These are phyloP conservation scores for Caenorhabditis sulstoni DNA, from an alignment of 2,888 invertebrate species.

Conservation along the genomic window DNA sequence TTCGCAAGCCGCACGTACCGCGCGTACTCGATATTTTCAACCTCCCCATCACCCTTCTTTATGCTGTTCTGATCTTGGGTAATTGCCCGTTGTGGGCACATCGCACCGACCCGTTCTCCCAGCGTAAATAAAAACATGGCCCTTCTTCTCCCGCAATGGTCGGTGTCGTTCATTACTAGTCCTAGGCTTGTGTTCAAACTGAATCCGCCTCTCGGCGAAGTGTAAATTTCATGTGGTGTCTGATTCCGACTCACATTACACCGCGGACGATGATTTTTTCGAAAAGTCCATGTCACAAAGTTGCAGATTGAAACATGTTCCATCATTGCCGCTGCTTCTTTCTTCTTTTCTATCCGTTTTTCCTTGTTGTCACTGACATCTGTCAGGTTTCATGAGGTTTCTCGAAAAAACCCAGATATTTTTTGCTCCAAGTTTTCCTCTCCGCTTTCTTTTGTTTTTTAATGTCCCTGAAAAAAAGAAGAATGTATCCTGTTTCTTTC, in stretches of 20 bases:
- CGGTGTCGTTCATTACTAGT: conserved; percentile 3
- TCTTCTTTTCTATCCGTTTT: conserved; percentile 18
- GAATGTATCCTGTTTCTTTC: conserved; percentile 2
- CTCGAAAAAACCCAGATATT: conserved; percentile 28
- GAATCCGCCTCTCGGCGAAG: conserved; percentile 15
- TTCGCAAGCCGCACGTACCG: conserved; percentile 37
- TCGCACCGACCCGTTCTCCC: no score
- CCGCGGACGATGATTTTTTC: not conserved
- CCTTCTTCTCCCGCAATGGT: not conserved
- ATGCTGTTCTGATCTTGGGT: conserved; percentile 3
- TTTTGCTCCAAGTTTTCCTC: not conserved
- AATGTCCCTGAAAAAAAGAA: not conserved
- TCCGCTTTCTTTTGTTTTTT: conserved; percentile 14
- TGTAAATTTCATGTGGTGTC: conserved; percentile 33
- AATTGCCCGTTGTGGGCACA: not conserved
- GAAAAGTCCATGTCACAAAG: conserved; percentile 11
- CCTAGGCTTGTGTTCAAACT: conserved; percentile 8
- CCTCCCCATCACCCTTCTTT: not conserved
- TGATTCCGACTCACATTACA: conserved; percentile 34
- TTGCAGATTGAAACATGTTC: conserved; percentile 19
- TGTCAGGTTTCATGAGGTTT: conserved; percentile 46
- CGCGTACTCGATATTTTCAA: conserved; percentile 28
- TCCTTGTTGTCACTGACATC: conserved; percentile 21
- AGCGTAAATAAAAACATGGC: conserved; percentile 11
- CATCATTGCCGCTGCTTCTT: not conserved